Evolutionary conservation across 2,888 invertebrate species (phyloP).

Genomic region (Monoplex corrugatus): DNA sequence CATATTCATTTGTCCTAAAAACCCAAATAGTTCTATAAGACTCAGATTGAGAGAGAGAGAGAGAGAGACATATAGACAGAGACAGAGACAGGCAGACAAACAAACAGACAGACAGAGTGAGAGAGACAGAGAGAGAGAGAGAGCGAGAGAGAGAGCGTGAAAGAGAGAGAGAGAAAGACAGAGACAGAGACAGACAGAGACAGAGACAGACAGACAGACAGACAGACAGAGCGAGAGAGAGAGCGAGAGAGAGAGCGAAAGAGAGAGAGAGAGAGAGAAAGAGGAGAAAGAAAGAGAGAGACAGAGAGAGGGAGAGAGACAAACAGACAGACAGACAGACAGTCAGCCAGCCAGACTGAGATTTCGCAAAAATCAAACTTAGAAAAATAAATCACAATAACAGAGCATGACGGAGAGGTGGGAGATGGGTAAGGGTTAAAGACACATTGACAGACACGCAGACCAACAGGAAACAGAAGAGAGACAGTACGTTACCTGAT

Average conservation of each 20-base stretch:
- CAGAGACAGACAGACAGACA: background rate
- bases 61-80: background rate
- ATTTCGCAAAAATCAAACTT: too few species aligned
- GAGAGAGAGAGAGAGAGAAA: background rate
- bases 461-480: too few species aligned
- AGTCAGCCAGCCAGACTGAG: background rate
- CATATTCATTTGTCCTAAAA: too few species aligned
- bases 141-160: background rate
- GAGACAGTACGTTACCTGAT: background rate
- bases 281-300: too few species aligned
- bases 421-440: too few species aligned
- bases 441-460: too few species aligned
- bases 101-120: background rate
- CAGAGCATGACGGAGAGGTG: too few species aligned
- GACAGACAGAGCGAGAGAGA: background rate
- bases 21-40: too few species aligned
- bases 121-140: background rate
- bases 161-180: conserved; percentile 15
- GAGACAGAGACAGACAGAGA: conserved; percentile 10
- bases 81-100: background rate
- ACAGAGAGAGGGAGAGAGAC: background rate
- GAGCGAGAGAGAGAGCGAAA: background rate
- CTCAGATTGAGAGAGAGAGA: background rate
- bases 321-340: background rate
- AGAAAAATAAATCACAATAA: too few species aligned